These are phyloP conservation scores for Heliconius charithonia DNA, from an alignment of 2,888 invertebrate species.

Conservation along the genomic window DNA sequence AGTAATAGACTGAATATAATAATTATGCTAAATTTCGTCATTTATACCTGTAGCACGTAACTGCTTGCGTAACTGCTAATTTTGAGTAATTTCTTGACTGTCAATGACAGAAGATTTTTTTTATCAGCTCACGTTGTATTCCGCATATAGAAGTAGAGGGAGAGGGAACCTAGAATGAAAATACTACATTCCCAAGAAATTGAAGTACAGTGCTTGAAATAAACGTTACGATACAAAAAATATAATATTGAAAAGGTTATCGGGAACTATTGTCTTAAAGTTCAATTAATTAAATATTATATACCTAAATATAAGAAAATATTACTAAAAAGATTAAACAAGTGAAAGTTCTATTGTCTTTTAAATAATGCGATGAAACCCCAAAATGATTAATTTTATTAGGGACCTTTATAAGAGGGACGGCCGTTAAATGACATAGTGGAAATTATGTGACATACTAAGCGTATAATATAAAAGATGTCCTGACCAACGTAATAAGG, in stretches of 20 bases:
- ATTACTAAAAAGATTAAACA: constrained; percentile 1
- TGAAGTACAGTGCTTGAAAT: neutral
- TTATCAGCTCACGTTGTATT: neutral
- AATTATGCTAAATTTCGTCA: too few relatives aligned
- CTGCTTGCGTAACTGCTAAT: too few relatives aligned
- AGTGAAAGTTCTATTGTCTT: constrained; percentile 8
- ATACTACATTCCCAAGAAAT: neutral
- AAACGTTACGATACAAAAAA: too few relatives aligned
- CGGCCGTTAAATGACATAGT: constrained; percentile 13
- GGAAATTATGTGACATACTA: constrained; percentile 1
- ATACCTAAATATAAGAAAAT: neutral
- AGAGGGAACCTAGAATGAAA: neutral
- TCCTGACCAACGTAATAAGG: neutral
- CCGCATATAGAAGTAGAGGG: neutral
- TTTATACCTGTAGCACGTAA: too few relatives aligned
- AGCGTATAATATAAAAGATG: neutral
- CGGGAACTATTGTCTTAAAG: neutral
- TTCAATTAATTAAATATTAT: neutral
- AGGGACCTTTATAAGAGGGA: constrained; percentile 9
- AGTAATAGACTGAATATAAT: too few relatives aligned
- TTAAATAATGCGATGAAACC: constrained; percentile 4
- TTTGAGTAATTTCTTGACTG: too few relatives aligned
- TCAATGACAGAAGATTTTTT: neutral
- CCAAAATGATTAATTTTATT: constrained; percentile 10
- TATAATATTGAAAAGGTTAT: neutral